phyloP scores from a whole-genome alignment of 2,888 invertebrate genomes.

The Chymomyza caudatula region DNA sequence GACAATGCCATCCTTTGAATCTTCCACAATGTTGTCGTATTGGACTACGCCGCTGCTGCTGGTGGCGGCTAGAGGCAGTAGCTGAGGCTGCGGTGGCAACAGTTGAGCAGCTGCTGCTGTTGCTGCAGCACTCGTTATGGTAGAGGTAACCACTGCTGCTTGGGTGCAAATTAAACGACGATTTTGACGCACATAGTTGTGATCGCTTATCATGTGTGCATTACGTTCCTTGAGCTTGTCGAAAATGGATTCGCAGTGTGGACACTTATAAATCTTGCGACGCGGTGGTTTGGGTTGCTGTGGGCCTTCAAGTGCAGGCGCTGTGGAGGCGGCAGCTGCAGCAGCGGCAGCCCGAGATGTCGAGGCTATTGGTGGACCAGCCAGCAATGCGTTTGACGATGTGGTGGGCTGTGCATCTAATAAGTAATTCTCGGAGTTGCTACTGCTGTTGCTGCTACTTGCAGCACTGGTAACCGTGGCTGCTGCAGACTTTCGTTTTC shows the following conservation, averaged over 20 bases:
- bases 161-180: constrained; percentile 74
- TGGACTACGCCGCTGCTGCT: constrained; percentile 1
- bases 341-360: constrained; percentile 54
- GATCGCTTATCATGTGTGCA: constrained; percentile 75
- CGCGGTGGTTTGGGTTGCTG: constrained; percentile 58
- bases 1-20: constrained; percentile 74
- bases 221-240: constrained; percentile 76
- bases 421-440: constrained; percentile 35
- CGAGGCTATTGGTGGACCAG: constrained; percentile 71
- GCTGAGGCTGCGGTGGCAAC: constrained; percentile 7
- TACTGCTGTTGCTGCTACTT: constrained; percentile 28
- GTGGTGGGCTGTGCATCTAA: constrained; percentile 53
- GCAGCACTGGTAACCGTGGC: constrained; percentile 41
- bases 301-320: constrained; percentile 2
- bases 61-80: not conserved
- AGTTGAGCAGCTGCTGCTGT: constrained; percentile 1
- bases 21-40: constrained; percentile 38
- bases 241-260: constrained; percentile 75
- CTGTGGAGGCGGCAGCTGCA: constrained; percentile 26
- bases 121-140: constrained; percentile 3
- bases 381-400: constrained; percentile 64
- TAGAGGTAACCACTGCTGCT: constrained; percentile 29
- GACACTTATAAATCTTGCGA: constrained; percentile 76
- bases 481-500: constrained; percentile 49
- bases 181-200: constrained; percentile 76